Evolutionary conservation across 1,140 invertebrate genomes (phyloP), one percentile per base, ranked within the genome.

Genomic region (Littorina saxatilis): DNA sequence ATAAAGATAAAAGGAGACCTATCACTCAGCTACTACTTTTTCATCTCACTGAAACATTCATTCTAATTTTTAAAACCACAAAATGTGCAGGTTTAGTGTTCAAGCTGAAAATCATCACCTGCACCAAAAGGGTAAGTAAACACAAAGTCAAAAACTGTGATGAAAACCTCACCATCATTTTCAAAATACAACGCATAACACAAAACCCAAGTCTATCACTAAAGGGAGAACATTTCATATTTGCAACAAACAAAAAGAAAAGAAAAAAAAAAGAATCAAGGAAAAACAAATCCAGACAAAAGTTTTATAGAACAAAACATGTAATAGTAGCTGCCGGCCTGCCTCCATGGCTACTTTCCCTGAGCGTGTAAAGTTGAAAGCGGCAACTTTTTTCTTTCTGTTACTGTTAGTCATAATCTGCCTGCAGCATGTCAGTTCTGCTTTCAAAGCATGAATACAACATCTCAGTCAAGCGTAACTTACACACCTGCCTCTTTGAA

Each of bases 321-420:
- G 40, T 50, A 50, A 73, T 50, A 29, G 43, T 73, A 73, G 70
- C 70, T 73, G 70, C 70, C 70, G n/a, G 43, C 70, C 70, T 47
- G 39, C 70, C 70, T 73, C 43, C 43, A 50, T 32, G 43, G 70
- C 70, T n/a, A 50, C 70, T 47, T n/a, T 73, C 70, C 70, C 70
- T 73, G 70, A 73, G 70, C 70, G 32, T 73, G 70, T 50, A 39
- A 68, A 68, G 66, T 39, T 68, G 66, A 68, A 39, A 27, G 32
- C 37, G 15, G 66, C 66, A 68, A 68, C 66, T 68, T 68, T 68
- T 27, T 68, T 68, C 13, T 73, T 73, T 32, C 23, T 72, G n/a
- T 5, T 40, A n/a, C 9, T 35, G 29, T 39, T 68, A 13, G 4
- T 35, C 29, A 29, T 43, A n/a, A n/a, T n/a, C n/a, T n/a, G n/a